Base-by-base conservation (phyloP, 2,888 invertebrate genomes). In the Lasioglossum leucozonium region DNA sequence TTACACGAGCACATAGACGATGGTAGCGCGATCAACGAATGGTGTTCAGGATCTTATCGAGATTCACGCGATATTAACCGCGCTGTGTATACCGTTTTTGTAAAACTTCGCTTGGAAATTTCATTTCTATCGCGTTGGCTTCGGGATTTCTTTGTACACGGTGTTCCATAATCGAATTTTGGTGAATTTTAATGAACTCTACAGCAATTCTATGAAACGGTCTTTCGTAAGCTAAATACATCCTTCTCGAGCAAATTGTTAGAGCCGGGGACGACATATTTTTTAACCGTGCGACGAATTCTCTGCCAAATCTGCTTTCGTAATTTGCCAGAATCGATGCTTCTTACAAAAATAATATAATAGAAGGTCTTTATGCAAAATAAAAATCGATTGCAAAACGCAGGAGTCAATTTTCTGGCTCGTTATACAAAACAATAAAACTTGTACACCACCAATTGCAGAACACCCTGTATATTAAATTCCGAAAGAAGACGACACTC, bases 31-130 rank as follows among this genome's bases (percentile, higher is more conserved):
- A 62, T 62, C 62, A 26, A 62, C 62, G 30, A 62, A 62, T 30
- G 62, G 62, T 62, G 62, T 73, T 65, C 74, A 76, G 62, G 72
- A 71, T 75, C 81, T 73, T 51, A 69, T 73, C 30, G 81, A 67
- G 67, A 44, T 62, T 62, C 62, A 34, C 30, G 55, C 30, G 62
- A 62, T 30, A 62, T 62, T 62, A 18, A 30, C 34, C 62, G 18
- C 18, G 62, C 62, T 30, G 30, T 30, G 30, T 62, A 34, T 30
- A 30, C 18, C 18, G n/a, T 18, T 62, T 62, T 62, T 18, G 62
- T 34, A 30, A 8, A 30, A 30, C 30, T 62, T 62, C 18, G 30
- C n/a, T 34, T 18, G 62, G 34, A 62, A 62, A 62, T 62, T 62
- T 34, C 62, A 18, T 30, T 30, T 18, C 62, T 34, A 0, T 30